These are phyloP conservation scores for Thinocorus orbignyianus DNA, from an alignment of 2,113 vertebrate species.

Conservation along the genomic window DNA sequence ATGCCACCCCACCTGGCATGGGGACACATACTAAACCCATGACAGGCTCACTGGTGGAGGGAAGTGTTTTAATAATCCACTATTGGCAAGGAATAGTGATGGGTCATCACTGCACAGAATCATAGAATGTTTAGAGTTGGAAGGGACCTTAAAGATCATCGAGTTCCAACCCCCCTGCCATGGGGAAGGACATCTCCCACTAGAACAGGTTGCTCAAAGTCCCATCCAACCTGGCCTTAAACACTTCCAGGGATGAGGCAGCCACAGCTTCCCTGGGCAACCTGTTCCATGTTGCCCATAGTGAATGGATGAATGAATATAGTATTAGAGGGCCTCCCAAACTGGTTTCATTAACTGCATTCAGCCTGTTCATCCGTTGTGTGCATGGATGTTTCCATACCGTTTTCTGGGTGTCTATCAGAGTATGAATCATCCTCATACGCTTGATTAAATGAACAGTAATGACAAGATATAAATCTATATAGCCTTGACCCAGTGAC, in stretches of 20 bases:
- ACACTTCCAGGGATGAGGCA: no score
- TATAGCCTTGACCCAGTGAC: not conserved
- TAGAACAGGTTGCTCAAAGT: no score
- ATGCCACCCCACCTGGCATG: not conserved
- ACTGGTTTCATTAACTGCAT: not conserved
- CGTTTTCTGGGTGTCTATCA: not conserved
- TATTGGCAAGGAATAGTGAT: not conserved
- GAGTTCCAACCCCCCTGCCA: no score
- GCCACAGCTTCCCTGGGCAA: no score
- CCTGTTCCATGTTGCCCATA: no score
- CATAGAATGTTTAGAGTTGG: no score
- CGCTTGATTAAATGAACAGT: not conserved
- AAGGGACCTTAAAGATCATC: no score
- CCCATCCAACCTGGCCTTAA: no score
- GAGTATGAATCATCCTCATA: not conserved
- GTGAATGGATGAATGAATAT: accelerated
- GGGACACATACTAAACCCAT: not conserved
- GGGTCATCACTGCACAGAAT: no score
- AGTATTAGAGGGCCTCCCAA: not conserved
- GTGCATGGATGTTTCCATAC: not conserved
- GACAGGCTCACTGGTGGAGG: not conserved
- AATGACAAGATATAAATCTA: not conserved
- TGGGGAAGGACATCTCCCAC: no score
- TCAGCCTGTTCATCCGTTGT: not conserved
- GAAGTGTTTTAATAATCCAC: not conserved